A percentile compares a stretch with the other conserved stretches of the same genome.
phyloP scores from a whole-genome alignment of 92 coral and sea anemone genomes.

The Metridium senile region DNA sequence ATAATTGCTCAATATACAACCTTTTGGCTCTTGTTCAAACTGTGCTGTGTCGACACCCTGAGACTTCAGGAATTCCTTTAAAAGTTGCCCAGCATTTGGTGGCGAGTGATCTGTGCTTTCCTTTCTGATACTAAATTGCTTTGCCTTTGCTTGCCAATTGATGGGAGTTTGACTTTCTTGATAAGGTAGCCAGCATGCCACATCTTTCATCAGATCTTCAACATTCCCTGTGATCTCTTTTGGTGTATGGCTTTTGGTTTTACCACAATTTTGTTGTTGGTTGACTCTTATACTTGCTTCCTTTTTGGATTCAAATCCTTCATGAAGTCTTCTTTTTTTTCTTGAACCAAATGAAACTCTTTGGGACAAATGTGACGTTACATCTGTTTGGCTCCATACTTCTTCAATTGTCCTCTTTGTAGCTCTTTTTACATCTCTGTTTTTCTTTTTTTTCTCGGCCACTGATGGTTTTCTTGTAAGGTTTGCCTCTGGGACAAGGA shows the following conservation, averaged over 20 bases:
- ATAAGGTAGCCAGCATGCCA: slow-evolving; percentile 6
- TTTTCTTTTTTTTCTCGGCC: slow-evolving; percentile 24
- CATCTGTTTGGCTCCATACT: slow-evolving; percentile 16
- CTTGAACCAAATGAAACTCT: slow-evolving; percentile 21
- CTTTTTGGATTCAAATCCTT: slow-evolving; percentile 18
- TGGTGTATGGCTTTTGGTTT: slow-evolving; percentile 4
- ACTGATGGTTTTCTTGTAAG: slow-evolving; percentile 10
- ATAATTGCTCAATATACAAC: not conserved
- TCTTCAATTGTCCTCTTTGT: slow-evolving; percentile 14
- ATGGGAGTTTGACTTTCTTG: not conserved
- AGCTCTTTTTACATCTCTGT: slow-evolving; percentile 8
- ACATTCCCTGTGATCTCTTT: slow-evolving; percentile 10
- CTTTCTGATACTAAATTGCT: slow-evolving; percentile 22
- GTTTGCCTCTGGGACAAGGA: slow-evolving; percentile 26
- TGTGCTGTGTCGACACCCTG: slow-evolving; percentile 18
- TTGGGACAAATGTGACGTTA: slow-evolving; percentile 2
- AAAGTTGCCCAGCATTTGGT: slow-evolving; percentile 32
- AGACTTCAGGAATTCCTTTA: slow-evolving; percentile 30
- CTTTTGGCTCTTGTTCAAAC: slow-evolving; percentile 17
- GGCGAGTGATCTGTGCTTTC: slow-evolving; percentile 18
- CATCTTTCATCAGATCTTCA: slow-evolving; percentile 17
- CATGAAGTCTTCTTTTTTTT: slow-evolving; percentile 14
- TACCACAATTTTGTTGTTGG: not conserved
- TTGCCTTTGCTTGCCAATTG: slow-evolving; percentile 20
- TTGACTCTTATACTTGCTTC: slow-evolving; percentile 9